Conservation (phyloP, 92 coral and sea anemone genomes). For the Epizoanthus scotinus region DNA sequence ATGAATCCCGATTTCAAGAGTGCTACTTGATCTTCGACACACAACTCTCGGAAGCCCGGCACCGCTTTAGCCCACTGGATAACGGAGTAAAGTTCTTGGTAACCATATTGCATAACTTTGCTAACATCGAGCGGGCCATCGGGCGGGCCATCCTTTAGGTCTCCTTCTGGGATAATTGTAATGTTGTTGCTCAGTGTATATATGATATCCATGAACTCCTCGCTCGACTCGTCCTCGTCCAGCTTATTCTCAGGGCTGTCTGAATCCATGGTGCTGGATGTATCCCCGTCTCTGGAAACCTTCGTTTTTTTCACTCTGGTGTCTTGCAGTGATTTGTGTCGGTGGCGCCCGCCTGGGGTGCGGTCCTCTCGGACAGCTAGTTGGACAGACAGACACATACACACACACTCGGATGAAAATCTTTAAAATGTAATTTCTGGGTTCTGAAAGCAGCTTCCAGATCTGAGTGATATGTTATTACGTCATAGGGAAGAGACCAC, state of each 20-base stretch:
- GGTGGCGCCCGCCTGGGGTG: conserved; percentile 96
- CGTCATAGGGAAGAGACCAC: no score
- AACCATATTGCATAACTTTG: conserved; percentile 78
- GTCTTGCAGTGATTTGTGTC: conserved; percentile 90
- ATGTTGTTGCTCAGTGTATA: conserved; percentile 54
- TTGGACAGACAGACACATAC: not conserved
- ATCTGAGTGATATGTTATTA: no score
- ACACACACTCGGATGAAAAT: no score
- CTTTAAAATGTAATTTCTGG: not conserved
- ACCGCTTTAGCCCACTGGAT: conserved; percentile 94
- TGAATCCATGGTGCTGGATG: conserved; percentile 21
- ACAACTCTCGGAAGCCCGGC: conserved; percentile 87
- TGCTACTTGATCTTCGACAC: conserved; percentile 84
- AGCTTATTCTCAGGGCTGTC: conserved; percentile 23
- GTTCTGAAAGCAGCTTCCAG: not conserved
- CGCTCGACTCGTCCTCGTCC: conserved; percentile 41
- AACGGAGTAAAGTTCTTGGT: conserved; percentile 73
- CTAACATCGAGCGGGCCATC: conserved; percentile 53
- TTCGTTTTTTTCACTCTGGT: conserved; percentile 76
- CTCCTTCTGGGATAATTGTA: conserved; percentile 55
- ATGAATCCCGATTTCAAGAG: conserved; percentile 87
- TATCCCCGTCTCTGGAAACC: conserved; percentile 42
- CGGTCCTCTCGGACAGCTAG: conserved; percentile 95
- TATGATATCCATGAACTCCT: conserved; percentile 72
- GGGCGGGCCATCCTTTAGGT: conserved; percentile 6